phyloP scores from a whole-genome alignment of 2,888 invertebrate genomes.

The Abrostola tripartita region DNA sequence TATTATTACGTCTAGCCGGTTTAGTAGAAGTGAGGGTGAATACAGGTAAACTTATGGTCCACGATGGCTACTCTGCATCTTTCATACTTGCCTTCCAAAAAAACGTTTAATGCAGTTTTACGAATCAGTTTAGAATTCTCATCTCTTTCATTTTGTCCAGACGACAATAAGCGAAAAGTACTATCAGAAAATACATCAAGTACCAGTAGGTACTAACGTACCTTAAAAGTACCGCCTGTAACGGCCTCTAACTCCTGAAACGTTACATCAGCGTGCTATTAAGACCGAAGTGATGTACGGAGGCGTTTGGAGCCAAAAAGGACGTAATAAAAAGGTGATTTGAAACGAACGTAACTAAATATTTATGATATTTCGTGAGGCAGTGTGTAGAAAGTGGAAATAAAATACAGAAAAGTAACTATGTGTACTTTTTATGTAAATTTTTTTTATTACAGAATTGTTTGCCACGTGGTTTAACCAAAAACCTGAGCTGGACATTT shows the following conservation, averaged over 20 bases:
- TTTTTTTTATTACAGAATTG: too few relatives aligned
- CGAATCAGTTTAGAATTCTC: too few relatives aligned
- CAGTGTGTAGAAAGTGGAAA: not conserved
- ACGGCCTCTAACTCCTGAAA: conserved; percentile 19
- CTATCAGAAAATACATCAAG: not conserved
- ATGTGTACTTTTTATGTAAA: not conserved
- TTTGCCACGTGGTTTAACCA: too few relatives aligned
- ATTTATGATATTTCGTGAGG: conserved; percentile 25
- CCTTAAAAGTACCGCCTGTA: conserved; percentile 13
- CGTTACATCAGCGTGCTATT: conserved; percentile 26
- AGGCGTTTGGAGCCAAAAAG: conserved; percentile 12
- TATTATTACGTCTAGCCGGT: too few relatives aligned
- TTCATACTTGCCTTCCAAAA: too few relatives aligned
- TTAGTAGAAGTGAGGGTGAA: too few relatives aligned
- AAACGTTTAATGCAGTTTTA: too few relatives aligned
- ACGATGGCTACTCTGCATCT: too few relatives aligned
- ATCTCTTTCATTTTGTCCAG: not conserved
- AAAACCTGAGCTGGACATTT: too few relatives aligned
- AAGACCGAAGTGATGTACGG: conserved; percentile 6
- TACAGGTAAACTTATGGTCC: too few relatives aligned
- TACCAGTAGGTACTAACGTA: not conserved
- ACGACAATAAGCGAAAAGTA: conserved; percentile 1
- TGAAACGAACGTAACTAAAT: conserved; percentile 16
- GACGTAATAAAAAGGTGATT: conserved; percentile 34
- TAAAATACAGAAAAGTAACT: not conserved